Conservation (phyloP, 1,140 invertebrate species). For the Megalonaias nervosa region DNA sequence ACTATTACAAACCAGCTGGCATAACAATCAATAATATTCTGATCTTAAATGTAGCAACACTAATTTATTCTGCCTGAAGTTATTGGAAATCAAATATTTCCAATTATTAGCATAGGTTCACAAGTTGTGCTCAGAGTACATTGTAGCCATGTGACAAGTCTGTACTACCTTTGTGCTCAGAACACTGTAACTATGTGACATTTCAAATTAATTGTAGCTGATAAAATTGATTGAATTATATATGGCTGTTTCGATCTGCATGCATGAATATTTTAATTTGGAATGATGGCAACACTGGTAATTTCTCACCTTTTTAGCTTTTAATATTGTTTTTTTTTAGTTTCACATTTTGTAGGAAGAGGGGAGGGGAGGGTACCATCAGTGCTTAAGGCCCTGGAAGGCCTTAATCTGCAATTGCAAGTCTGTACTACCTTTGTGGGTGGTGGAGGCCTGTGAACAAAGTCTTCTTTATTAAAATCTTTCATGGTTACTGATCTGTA, state of each 20-base stretch:
- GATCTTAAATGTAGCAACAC: not conserved
- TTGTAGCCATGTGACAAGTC: not conserved
- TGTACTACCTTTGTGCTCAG: conserved; percentile 46
- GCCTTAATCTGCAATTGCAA: not conserved
- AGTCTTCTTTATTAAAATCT: conserved; percentile 58
- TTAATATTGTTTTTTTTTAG: no score
- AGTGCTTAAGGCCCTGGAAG: no score
- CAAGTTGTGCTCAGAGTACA: not conserved
- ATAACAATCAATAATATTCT: not conserved
- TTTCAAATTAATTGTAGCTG: no score
- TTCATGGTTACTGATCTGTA: conserved; percentile 60
- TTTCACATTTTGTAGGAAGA: no score
- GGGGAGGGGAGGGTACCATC: no score
- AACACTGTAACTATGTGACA: no score
- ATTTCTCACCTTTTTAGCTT: not conserved
- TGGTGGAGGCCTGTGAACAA: conserved; percentile 44
- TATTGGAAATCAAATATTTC: not conserved
- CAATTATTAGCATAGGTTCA: not conserved
- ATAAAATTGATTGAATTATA: no score
- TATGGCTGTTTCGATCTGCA: no score
- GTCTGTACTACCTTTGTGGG: conserved; percentile 52
- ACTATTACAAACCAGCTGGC: no score
- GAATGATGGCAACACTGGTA: not conserved
- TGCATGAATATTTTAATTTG: no score
- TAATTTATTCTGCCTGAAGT: not conserved